Conservation (phyloP, 2,797 vertebrate species). For the Kryptopterus vitreolus region DNA sequence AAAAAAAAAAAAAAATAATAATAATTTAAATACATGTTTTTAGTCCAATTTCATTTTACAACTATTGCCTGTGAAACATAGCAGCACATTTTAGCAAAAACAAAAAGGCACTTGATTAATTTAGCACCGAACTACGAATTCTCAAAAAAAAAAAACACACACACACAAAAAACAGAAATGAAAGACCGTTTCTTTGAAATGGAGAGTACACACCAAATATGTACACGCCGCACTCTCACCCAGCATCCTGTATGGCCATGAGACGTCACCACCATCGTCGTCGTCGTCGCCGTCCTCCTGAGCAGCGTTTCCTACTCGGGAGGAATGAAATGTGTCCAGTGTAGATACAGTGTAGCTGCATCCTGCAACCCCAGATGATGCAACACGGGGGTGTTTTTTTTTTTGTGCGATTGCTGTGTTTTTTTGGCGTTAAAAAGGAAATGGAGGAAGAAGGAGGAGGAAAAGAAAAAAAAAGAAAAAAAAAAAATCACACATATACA, state of each 20-base stretch:
- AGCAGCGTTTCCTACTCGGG: neutral
- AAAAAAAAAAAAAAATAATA: neutral
- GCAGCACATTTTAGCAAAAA: slow-evolving; percentile 40
- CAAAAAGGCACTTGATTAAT: slow-evolving; percentile 37
- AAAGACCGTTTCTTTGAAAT: slow-evolving; percentile 18
- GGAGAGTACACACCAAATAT: too few species aligned
- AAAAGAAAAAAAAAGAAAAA: neutral
- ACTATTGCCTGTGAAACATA: slow-evolving; percentile 42
- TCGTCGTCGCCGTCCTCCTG: neutral
- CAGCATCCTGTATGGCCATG: neutral
- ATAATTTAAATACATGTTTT: slow-evolving; percentile 21
- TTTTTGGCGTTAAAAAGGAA: slow-evolving; percentile 37
- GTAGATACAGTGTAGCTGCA: slow-evolving; percentile 7
- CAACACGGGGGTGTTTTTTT: neutral
- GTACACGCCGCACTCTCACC: too few species aligned
- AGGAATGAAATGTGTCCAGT: neutral
- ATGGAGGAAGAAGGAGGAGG: neutral
- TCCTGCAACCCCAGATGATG: neutral
- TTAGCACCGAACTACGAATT: slow-evolving; percentile 24
- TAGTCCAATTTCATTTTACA: slow-evolving; percentile 6
- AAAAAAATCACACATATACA: slow-evolving; percentile 13
- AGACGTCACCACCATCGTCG: too few species aligned
- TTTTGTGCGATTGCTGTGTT: slow-evolving; percentile 10
- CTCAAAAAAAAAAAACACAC: neutral
- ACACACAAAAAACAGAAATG: neutral